phyloP scores from a whole-genome alignment of 2,888 invertebrate species.

The Alsophila aescularia region DNA sequence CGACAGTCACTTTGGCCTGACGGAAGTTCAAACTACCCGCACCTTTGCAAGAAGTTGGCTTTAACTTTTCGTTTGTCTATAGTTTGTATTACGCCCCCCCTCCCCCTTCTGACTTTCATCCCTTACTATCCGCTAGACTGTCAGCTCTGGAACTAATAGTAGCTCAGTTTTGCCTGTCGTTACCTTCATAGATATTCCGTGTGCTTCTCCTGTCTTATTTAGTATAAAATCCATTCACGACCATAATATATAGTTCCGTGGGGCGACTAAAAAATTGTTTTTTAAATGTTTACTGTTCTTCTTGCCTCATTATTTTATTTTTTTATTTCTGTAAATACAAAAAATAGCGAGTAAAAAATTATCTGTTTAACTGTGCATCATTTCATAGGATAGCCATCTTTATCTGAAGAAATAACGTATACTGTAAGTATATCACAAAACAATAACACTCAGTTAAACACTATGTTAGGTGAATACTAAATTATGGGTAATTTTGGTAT shows the following conservation, averaged over 20 bases:
- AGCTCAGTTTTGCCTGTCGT: conserved; percentile 29
- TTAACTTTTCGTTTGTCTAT: conserved; percentile 44
- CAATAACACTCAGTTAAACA: conserved; percentile 83
- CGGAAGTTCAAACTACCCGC: conserved; percentile 40
- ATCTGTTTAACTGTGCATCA: conserved; percentile 91
- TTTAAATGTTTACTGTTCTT: conserved; percentile 31
- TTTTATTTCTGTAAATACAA: conserved; percentile 80
- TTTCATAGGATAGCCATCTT: conserved; percentile 89
- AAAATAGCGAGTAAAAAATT: conserved; percentile 87
- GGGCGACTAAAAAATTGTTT: conserved; percentile 31
- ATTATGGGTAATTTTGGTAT: conserved; percentile 32
- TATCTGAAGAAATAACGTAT: conserved; percentile 84
- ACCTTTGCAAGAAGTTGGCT: conserved; percentile 43
- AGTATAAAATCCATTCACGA: conserved; percentile 15
- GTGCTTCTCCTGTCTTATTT: conserved; percentile 31
- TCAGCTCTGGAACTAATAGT: conserved; percentile 31
- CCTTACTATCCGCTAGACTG: conserved; percentile 17
- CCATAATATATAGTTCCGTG: conserved; percentile 24
- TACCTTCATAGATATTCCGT: conserved; percentile 26
- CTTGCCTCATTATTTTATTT: conserved; percentile 61
- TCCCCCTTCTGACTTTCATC: conserved; percentile 22
- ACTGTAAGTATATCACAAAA: conserved; percentile 84
- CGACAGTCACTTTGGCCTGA: conserved; percentile 32
- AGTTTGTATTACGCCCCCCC: conserved; percentile 38
- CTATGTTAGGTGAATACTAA: conserved; percentile 76